These are phyloP conservation scores for Papilio polyxenes DNA, from an alignment of 1,140 invertebrate genomes.

Conservation along the genomic window DNA sequence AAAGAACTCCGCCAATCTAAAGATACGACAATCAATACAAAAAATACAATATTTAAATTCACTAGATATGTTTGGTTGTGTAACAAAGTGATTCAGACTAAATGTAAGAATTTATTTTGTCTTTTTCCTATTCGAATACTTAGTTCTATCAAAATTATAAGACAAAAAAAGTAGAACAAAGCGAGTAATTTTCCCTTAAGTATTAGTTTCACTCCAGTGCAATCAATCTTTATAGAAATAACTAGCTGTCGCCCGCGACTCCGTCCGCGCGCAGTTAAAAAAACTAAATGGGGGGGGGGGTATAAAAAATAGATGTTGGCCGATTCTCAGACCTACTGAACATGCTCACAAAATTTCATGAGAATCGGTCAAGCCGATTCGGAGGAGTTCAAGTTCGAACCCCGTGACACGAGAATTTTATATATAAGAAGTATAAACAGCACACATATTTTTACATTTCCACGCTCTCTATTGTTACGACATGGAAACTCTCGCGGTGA, in stretches of 20 bases:
- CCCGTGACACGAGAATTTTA: no score
- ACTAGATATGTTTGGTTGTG: not conserved
- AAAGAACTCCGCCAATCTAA: not conserved
- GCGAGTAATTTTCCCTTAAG: not conserved
- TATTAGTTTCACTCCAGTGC: not conserved
- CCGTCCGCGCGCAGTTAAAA: no score
- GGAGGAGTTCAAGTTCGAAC: no score
- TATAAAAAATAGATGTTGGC: no score
- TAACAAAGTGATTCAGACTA: not conserved
- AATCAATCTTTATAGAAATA: not conserved
- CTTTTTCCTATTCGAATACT: not conserved
- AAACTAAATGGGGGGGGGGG: no score
- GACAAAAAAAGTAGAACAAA: not conserved
- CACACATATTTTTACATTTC: not conserved
- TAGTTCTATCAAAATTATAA: not conserved
- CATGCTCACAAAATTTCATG: no score
- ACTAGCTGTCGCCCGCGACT: no score
- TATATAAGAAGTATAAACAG: not conserved
- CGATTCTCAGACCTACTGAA: no score
- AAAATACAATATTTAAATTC: conserved; percentile 2
- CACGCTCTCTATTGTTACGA: not conserved
- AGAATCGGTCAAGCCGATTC: no score
- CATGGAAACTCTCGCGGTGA: not conserved
- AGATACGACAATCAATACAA: not conserved
- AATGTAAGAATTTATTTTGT: not conserved